A percentile compares a stretch with the other conserved stretches of the same genome.
Evolutionary conservation across 2,113 vertebrate species (phyloP).

Genomic region (Penelope pileata): DNA sequence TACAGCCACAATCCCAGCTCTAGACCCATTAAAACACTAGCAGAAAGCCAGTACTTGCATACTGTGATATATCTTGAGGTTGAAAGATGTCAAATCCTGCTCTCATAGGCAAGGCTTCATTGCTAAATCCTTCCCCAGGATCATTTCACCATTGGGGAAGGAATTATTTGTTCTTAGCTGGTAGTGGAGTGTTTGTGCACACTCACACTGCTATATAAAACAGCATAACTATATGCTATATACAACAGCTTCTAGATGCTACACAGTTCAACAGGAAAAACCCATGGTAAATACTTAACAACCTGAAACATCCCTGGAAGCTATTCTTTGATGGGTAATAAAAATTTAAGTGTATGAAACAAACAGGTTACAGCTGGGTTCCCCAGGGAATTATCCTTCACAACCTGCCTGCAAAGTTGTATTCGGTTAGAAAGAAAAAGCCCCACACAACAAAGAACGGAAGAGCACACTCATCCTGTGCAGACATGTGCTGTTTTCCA

Average conservation of each 20-base stretch:
- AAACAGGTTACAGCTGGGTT: not conserved
- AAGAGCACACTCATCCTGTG: accelerated
- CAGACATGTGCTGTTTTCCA: not conserved
- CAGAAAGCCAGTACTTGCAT: not conserved
- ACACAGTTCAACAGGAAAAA: constrained; percentile 6
- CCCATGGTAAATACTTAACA: not conserved
- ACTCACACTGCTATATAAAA: not conserved
- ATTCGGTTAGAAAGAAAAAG: not conserved
- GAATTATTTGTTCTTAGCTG: not conserved
- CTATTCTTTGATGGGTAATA: not conserved
- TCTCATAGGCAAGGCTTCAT: not conserved
- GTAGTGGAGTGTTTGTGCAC: not conserved
- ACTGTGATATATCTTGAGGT: not conserved
- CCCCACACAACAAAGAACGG: not conserved
- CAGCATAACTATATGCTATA: no score
- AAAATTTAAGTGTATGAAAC: not conserved
- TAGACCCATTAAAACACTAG: not conserved
- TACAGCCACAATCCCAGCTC: not conserved
- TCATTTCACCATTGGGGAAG: not conserved
- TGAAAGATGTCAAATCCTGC: not conserved
- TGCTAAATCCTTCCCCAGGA: not conserved
- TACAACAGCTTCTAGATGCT: not conserved
- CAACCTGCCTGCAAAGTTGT: not conserved
- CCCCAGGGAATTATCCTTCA: not conserved
- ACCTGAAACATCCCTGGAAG: not conserved